Conservation (phyloP, 2,113 vertebrate species). For the Desmodus rotundus region DNA sequence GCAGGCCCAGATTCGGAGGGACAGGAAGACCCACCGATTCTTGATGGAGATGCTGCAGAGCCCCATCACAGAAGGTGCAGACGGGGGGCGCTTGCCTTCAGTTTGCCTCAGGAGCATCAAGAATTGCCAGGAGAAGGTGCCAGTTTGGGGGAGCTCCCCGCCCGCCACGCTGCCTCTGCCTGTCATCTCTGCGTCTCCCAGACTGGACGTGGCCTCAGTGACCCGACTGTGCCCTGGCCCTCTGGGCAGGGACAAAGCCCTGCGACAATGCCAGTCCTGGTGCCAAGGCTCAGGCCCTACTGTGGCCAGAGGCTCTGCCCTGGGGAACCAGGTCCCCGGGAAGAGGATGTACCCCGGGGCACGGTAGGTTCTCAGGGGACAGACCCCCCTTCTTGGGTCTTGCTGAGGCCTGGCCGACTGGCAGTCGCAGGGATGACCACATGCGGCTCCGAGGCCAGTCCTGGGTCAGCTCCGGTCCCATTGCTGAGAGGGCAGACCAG, state of each 20-base stretch:
- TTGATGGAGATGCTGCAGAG: not conserved
- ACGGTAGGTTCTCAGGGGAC: not conserved
- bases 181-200: not conserved
- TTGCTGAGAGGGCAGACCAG: too few relatives aligned
- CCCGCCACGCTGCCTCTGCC: not conserved
- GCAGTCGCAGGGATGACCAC: fast-evolving
- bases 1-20: too few relatives aligned
- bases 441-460: not conserved
- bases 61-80: fast-evolving
- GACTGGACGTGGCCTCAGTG: not conserved
- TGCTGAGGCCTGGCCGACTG: fast-evolving
- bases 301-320: fast-evolving
- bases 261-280: not conserved
- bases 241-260: not conserved
- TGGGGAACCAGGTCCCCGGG: not conserved
- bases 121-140: not conserved
- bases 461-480: not conserved
- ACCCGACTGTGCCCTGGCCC: not conserved
- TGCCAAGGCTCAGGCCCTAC: not conserved
- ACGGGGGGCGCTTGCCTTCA: not conserved
- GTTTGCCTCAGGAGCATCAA: not conserved
- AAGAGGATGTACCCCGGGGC: not conserved
- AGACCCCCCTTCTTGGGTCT: not conserved
- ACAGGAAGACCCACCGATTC: not conserved
- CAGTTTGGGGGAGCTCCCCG: too few relatives aligned